Base-by-base conservation (phyloP, 2,888 invertebrate species). In the Marronus borbonicus region DNA sequence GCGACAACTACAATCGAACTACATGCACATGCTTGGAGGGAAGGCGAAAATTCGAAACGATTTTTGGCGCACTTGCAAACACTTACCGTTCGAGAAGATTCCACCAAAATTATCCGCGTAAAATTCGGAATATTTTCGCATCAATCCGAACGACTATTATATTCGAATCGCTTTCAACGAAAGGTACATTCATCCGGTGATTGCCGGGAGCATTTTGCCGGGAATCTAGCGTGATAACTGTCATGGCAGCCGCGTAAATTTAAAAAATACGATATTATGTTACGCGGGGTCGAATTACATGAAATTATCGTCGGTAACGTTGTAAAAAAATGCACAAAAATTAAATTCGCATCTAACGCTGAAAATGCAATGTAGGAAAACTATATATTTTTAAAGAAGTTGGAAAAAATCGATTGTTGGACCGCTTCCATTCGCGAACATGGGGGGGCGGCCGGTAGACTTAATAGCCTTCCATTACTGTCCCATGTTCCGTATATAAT, bases 171-270 rank as follows among this genome's bases (percentile, higher is more conserved):
- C 31, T 80, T 52, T 58, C 72, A 31, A 82, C 64, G 74, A 77
- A 65, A 62, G 36, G 20, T 68, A 68, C 69, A 76, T 78, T 79
- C 36, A 68, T 62, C 65, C 28, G 39, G 64, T 58, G 60, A 58
- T 66, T 50, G 44, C 55, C 50, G 20, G 62, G 60, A 31, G 58
- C 68, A 76, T 82, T 86, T 86, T 85, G 83, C 86, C 86, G 86
- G 86, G 85, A 84, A 85, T 69, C 78, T 50, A 69, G 80, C 80
- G 79, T 80, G 81, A 80, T 81, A 83, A 84, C 84, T 85, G 85
- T 86, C 86, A 86, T 86, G 86, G 86, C 86, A 84, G 84, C 84
- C 84, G 81, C 83, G 81, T 81, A 82, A 84, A 84, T 85, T 85
- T 82, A 81, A 84, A 85, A 84, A 80, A 68, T 66, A 14, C 4